phyloP scores from a whole-genome alignment of 2,797 vertebrate species.

The Telmatherina bonti region DNA sequence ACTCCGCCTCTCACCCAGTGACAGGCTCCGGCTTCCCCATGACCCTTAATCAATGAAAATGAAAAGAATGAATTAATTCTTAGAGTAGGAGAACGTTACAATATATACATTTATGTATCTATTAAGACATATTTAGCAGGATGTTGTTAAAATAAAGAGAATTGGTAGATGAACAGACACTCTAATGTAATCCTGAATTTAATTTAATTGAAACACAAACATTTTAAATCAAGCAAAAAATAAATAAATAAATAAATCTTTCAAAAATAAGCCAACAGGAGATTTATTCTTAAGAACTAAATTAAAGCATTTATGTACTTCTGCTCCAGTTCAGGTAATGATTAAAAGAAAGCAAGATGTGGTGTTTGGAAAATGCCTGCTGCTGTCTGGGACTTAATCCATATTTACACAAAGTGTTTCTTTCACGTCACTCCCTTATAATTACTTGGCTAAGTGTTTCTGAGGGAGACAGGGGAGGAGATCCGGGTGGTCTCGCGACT shows the following conservation, averaged over 20 bases:
- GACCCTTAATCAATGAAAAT: too few species aligned
- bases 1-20: too few species aligned
- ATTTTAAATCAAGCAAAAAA: too few species aligned
- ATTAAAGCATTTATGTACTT: neutral
- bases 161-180: neutral
- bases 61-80: too few species aligned
- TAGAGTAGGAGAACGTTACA: too few species aligned
- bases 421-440: slow-evolving; percentile 65
- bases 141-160: neutral
- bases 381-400: slow-evolving; percentile 61
- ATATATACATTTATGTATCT: too few species aligned
- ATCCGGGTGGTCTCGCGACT: slow-evolving; percentile 69
- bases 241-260: too few species aligned
- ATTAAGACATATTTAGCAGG: neutral
- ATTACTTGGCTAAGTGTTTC: slow-evolving; percentile 63
- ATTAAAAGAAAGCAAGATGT: slow-evolving; percentile 35
- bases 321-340: slow-evolving; percentile 19
- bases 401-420: slow-evolving; percentile 56
- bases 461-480: slow-evolving; percentile 57
- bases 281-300: neutral
- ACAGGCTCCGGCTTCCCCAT: too few species aligned
- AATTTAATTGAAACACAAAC: too few species aligned
- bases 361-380: slow-evolving; percentile 22
- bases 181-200: too few species aligned
- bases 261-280: too few species aligned